These are phyloP conservation scores for Neosilurus hyrtlii DNA, from an alignment of 2,797 vertebrate genomes.

Conservation along the genomic window DNA sequence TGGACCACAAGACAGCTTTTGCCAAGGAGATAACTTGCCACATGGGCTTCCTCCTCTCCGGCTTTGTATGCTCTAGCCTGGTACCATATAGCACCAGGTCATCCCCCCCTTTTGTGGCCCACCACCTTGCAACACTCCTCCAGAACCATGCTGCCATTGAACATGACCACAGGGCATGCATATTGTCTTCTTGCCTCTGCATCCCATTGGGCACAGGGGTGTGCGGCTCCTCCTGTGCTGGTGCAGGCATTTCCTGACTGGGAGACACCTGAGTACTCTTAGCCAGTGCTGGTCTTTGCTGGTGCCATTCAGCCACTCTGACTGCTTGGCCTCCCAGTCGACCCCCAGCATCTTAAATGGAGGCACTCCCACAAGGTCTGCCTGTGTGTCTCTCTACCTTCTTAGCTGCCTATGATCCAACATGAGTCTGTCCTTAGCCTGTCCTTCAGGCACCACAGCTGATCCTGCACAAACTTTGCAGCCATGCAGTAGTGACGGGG, in stretches of 20 bases:
- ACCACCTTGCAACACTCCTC: not conserved
- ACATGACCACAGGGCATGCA: conserved; percentile 1
- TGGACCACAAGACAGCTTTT: too few relatives aligned
- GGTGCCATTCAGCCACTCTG: not conserved
- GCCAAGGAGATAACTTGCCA: too few relatives aligned
- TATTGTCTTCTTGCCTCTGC: conserved; percentile 4
- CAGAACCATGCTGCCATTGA: not conserved
- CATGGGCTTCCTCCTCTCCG: too few relatives aligned
- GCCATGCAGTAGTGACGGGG: not conserved
- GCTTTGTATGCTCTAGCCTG: too few relatives aligned
- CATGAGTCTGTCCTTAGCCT: too few relatives aligned
- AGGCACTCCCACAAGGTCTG: accelerated
- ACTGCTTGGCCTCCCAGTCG: not conserved
- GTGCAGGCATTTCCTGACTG: not conserved
- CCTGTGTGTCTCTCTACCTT: too few relatives aligned
- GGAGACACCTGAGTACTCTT: not conserved
- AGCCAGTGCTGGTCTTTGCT: conserved; percentile 18
- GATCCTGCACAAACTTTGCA: not conserved
- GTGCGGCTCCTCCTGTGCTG: not conserved
- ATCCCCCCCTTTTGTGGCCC: too few relatives aligned
- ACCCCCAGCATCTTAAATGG: not conserved
- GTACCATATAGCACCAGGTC: too few relatives aligned
- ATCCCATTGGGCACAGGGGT: not conserved
- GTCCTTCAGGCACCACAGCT: not conserved
- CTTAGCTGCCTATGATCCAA: not conserved